Evolutionary conservation across 2,888 invertebrate species (phyloP).

Genomic region (Tetanocera ferruginea): DNA sequence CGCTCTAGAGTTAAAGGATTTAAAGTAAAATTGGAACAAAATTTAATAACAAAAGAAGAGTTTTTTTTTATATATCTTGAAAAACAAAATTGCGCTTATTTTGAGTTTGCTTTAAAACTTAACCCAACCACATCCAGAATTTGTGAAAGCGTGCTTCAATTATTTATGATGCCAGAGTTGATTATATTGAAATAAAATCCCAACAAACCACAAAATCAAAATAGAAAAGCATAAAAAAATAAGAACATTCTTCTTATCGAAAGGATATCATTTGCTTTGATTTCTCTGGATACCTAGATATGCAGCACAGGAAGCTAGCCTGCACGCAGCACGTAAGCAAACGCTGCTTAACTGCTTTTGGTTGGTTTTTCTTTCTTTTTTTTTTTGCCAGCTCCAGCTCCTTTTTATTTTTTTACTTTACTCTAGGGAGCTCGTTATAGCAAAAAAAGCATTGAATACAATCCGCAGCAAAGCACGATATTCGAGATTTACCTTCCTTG

Average conservation of each 20-base stretch:
- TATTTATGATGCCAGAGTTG: conserved; percentile 29
- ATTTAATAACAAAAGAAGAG: too few relatives aligned
- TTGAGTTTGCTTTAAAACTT: background rate
- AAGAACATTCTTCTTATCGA: conserved; percentile 6
- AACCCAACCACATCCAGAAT: background rate
- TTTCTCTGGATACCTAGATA: conserved; percentile 21
- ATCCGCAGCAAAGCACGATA: background rate
- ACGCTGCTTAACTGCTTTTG: conserved; percentile 44
- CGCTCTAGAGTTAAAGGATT: too few relatives aligned
- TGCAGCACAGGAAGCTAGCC: conserved; percentile 9
- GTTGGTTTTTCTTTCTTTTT: conserved; percentile 24
- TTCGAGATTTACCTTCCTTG: conserved; percentile 36
- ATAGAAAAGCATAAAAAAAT: conserved; percentile 18
- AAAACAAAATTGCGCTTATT: too few relatives aligned
- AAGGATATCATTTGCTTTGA: conserved; percentile 22
- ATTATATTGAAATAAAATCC: conserved; percentile 43
- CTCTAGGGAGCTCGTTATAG: conserved; percentile 65
- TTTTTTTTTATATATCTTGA: too few relatives aligned
- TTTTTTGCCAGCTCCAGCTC: conserved; percentile 10
- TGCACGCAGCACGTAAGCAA: conserved; percentile 59
- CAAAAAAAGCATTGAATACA: conserved; percentile 40
- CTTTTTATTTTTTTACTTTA: conserved; percentile 60
- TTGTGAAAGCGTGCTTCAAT: background rate
- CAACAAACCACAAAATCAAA: conserved; percentile 3
- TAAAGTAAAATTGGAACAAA: too few relatives aligned